phyloP scores from a whole-genome alignment of 2,797 vertebrate genomes.

The Smutsia temminckii region DNA sequence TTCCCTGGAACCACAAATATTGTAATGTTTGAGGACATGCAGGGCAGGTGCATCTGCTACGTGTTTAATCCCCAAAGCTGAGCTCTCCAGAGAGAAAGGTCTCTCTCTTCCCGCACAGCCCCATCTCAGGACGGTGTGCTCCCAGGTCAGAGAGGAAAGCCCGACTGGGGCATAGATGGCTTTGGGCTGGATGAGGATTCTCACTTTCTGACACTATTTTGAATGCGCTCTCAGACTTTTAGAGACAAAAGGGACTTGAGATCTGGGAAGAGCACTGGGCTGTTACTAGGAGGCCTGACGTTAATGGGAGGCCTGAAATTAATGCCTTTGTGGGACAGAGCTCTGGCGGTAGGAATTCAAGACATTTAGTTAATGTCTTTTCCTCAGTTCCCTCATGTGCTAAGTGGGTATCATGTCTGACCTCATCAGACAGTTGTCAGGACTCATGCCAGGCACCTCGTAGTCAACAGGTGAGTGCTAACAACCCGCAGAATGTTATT shows the following conservation, averaged over 20 bases:
- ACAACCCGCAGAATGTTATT: neutral
- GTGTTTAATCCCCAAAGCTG: no score
- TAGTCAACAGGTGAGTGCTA: neutral
- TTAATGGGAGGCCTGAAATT: no score
- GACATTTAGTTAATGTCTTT: no score
- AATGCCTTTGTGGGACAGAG: neutral
- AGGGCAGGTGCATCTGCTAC: no score
- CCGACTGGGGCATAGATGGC: fast-evolving
- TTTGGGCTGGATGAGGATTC: neutral
- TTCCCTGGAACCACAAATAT: no score
- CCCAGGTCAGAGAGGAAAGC: neutral
- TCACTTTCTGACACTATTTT: no score
- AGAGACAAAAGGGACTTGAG: neutral
- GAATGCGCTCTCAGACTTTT: no score
- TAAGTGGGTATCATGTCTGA: neutral
- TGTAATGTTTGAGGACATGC: no score
- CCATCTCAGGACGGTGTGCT: neutral
- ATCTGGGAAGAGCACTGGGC: neutral
- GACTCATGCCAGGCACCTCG: neutral
- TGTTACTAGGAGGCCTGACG: neutral
- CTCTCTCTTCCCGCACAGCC: neutral
- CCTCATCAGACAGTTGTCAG: neutral
- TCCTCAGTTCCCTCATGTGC: neutral
- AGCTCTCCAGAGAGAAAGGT: no score
- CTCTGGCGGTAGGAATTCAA: neutral